Evolutionary conservation across 2,797 vertebrate genomes (phyloP), one percentile per base, ranked within the genome.

Genomic region (Cyclura pinguis): DNA sequence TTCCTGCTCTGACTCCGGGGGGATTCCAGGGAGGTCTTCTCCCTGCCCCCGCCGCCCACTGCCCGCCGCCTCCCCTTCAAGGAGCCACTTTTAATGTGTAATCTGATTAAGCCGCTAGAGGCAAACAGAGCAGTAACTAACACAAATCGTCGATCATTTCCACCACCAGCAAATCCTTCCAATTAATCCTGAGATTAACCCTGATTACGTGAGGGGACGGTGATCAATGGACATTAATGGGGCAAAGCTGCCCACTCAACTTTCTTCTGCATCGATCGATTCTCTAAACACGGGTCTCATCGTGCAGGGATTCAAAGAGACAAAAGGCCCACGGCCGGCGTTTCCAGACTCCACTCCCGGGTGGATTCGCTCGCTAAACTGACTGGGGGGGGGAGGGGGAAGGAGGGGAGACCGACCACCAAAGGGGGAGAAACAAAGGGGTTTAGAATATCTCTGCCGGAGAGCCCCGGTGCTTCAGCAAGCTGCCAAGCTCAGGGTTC

Each of bases 121-220:
- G 77, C 9, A 18, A 96, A 93, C 91, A 94, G 94, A 96, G 94
- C 94, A 92, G 95, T 95, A 96, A 96, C 90, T 93, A 95, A 96
- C 95, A 93, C 94, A 96, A 95, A 95, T 94, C 95, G 94, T 92
- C 38, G 81, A 95, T 96, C 94, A 73, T 93, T 96, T 93, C 95
- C 95, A 94, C 95, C 95, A 93, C 91, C 94, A 74, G 94, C 95
- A 96, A 96, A 96, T 95, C 95, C 93, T 50, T 88, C 93, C 96
- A 96, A 96, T 96, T 96, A 96, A 96, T 95, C 95, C 95, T n/a
- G 94, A 95, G 95, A 95, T 96, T 96, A 96, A 96, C 95, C 96
- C 95, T 95, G 95, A 96, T 96, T 95, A 96, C 92, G 91, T 85
- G 78, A 89, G 20, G 95, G 95, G 93, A 95, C 93, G 93, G 94